Evolutionary conservation across 2,888 invertebrate species (phyloP).

Genomic region (Apantesis nais): DNA sequence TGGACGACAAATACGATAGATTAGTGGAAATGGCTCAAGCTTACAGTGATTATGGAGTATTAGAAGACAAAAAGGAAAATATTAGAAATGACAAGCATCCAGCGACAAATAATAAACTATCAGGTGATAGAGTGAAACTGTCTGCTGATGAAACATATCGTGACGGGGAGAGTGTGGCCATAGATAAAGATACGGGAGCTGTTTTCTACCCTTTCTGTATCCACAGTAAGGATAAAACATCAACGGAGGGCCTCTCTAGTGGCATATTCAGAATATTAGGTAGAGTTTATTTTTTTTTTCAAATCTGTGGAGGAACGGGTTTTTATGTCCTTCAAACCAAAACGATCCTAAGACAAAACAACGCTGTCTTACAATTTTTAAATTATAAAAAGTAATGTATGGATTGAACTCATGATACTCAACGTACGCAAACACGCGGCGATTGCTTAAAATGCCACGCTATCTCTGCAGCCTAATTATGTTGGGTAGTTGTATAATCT

Average conservation of each 20-base stretch:
- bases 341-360: too few relatives aligned
- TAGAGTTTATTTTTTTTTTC: background rate
- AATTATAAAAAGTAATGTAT: too few relatives aligned
- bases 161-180: background rate
- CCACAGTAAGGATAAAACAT: background rate
- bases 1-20: slow-evolving; percentile 60
- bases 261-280: background rate
- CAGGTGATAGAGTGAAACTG: slow-evolving; percentile 45
- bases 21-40: slow-evolving; percentile 71
- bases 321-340: background rate
- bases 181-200: background rate
- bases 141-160: slow-evolving; percentile 22
- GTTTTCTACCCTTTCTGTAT: slow-evolving; percentile 2
- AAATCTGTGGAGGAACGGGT: background rate
- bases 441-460: too few relatives aligned
- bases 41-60: slow-evolving; percentile 77
- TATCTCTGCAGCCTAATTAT: too few relatives aligned
- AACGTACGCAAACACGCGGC: too few relatives aligned
- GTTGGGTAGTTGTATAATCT: too few relatives aligned
- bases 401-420: too few relatives aligned
- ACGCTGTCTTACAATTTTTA: too few relatives aligned
- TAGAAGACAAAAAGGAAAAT: slow-evolving; percentile 61
- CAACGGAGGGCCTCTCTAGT: background rate
- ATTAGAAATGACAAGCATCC: slow-evolving; percentile 49
- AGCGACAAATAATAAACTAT: slow-evolving; percentile 25